Evolutionary conservation across 2,797 vertebrate genomes (phyloP).

Genomic region (Silurus aristotelis): DNA sequence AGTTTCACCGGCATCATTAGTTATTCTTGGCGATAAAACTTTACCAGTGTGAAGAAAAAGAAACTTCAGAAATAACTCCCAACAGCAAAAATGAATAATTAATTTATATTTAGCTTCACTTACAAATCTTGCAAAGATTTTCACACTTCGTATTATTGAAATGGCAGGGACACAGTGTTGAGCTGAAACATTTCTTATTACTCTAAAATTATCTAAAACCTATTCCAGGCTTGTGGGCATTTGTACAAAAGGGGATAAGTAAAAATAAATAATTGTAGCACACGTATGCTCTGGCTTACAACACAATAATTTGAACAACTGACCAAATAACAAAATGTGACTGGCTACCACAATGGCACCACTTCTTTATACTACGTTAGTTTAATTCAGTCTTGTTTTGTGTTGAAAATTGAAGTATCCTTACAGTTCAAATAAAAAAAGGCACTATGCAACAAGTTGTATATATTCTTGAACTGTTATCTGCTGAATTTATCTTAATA

Average conservation of each 20-base stretch:
- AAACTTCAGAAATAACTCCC: background rate
- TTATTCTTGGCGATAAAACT: constrained; percentile 5
- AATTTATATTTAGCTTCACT: constrained; percentile 12
- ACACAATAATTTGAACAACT: no score
- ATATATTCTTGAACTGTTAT: background rate
- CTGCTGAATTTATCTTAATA: background rate
- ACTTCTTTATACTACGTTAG: background rate
- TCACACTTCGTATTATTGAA: background rate
- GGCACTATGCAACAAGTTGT: no score
- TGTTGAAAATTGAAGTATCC: background rate
- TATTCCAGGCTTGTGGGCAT: background rate
- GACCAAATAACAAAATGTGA: no score
- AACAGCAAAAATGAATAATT: constrained; percentile 12
- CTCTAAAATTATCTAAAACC: background rate
- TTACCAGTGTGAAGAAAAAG: background rate
- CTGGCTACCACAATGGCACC: no score
- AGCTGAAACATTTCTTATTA: background rate
- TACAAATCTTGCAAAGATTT: background rate
- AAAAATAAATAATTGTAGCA: background rate
- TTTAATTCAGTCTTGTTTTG: background rate
- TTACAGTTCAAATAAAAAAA: no score
- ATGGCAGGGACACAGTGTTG: background rate
- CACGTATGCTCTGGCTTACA: no score
- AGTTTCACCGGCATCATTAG: background rate
- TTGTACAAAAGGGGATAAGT: background rate